Evolutionary conservation across 23 tunicate species (phyloP).

Genomic region (Ascidia mentula): DNA sequence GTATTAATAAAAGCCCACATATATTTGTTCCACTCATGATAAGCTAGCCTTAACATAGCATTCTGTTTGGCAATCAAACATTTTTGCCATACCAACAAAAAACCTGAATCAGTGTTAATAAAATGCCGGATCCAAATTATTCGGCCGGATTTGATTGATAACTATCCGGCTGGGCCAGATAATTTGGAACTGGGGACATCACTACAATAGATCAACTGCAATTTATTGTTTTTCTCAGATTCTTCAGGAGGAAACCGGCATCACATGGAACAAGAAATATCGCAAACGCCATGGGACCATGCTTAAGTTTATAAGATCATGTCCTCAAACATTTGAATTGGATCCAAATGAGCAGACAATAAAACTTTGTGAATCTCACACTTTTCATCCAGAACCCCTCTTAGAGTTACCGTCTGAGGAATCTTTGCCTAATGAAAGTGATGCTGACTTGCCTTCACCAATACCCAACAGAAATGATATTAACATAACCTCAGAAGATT

Average conservation of each 20-base stretch:
- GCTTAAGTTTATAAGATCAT: constrained; percentile 32
- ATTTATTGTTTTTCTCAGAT: neutral
- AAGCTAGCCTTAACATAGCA: too few relatives aligned
- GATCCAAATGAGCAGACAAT: constrained; percentile 31
- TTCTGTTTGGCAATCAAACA: too few relatives aligned
- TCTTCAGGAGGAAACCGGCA: constrained; percentile 55
- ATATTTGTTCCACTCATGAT: too few relatives aligned
- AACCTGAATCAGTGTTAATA: too few relatives aligned
- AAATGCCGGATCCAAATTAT: too few relatives aligned
- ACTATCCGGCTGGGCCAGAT: too few relatives aligned
- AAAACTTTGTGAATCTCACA: constrained; percentile 20
- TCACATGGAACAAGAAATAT: constrained; percentile 44
- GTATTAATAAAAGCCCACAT: too few relatives aligned
- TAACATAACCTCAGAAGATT: neutral
- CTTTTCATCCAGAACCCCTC: neutral
- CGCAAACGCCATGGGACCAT: constrained; percentile 39
- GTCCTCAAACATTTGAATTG: constrained; percentile 35
- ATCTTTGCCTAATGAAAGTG: neutral
- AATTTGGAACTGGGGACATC: too few relatives aligned
- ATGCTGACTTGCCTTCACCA: neutral
- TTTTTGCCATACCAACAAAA: too few relatives aligned
- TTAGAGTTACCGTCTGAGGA: neutral
- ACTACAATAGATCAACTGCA: too few relatives aligned
- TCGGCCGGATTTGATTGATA: too few relatives aligned
- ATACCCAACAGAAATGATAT: neutral